Evolutionary conservation across 1,140 invertebrate species (phyloP), one percentile per base, ranked within the genome.

Genomic region (Leguminivora glycinivorella): DNA sequence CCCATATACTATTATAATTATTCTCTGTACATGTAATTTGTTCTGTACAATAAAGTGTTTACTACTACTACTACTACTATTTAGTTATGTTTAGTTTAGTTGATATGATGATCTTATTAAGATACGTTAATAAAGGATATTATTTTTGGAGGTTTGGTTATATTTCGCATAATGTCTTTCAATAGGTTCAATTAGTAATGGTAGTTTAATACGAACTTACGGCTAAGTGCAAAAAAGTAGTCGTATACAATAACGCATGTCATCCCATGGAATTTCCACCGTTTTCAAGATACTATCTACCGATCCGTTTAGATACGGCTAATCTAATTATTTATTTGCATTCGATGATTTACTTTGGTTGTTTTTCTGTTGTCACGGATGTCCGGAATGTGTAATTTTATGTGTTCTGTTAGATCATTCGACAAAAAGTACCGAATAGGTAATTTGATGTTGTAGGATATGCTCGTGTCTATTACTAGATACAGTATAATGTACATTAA

Each of bases 301-400:
- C n/a, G 34, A 34, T 63, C 17, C 29, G 29, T 63, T 80, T 82
- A 71, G 77, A 67, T 56, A 79, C 77, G 76, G 34, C 69, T 79
- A 78, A 81, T 76, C 70, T 77, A 79, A 76, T 82, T 80, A 68
- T 77, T 78, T 78, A 79, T 76, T 68, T 77, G 74, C 69, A 69
- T 69, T 72, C 43, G 47, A 66, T 72, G 47, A 66, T 72, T 77
- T 77, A 31, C 71, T 66, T 68, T 72, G 70, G 10, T 40, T 47
- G 76, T 80, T 81, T 79, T 79, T 63, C 31, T 17, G 67, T 24
- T 40, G 56, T 71, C 24, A 68, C 75, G 81, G 81, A 83, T 83
- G 70, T 84, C 81, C 79, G 81, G 78, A 58, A 72, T 68, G 29
- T 26, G 10, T 70, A 60, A 26, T 34, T 60, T 60, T 31, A 63